Evolutionary conservation across 2,797 vertebrate species (phyloP).

Genomic region (Lepilemur ruficaudatus): DNA sequence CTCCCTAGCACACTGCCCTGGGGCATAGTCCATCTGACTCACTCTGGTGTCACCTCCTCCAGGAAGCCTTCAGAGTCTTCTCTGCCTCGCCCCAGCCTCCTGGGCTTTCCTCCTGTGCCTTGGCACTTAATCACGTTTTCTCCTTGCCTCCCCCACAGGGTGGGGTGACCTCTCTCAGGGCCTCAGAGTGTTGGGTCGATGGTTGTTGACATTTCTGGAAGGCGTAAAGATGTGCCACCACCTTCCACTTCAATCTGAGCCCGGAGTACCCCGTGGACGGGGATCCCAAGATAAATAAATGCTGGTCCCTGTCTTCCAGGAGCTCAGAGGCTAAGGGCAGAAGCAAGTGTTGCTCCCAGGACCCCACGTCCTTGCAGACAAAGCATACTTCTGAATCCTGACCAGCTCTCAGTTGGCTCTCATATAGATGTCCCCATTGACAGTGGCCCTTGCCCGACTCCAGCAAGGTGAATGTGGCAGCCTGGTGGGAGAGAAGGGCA

Average conservation of each 20-base stretch:
- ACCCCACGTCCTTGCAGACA: not conserved
- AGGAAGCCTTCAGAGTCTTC: not conserved
- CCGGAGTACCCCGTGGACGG: not conserved
- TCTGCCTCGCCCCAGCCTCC: not conserved
- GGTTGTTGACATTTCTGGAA: not conserved
- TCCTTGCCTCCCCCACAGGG: not conserved
- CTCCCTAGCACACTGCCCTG: not conserved
- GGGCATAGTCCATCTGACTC: too few relatives aligned
- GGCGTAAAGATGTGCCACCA: not conserved
- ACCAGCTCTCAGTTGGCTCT: not conserved
- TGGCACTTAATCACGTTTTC: not conserved
- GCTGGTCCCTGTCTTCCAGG: not conserved
- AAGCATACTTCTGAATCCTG: not conserved
- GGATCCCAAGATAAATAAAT: not conserved
- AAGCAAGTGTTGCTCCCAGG: too few relatives aligned
- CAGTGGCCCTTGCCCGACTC: not conserved
- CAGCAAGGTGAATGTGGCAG: not conserved
- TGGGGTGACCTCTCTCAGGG: not conserved
- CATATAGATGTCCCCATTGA: not conserved
- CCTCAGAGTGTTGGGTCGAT: not conserved
- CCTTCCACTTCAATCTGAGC: not conserved
- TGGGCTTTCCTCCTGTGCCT: not conserved
- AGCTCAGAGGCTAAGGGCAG: not conserved
- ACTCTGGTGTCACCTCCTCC: not conserved
- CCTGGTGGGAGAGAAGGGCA: not conserved